A percentile compares a stretch with the other conserved stretches of the same genome.
These are phyloP conservation scores for Hippocampus comes DNA, from an alignment of 2,113 vertebrate genomes.

Conservation along the genomic window DNA sequence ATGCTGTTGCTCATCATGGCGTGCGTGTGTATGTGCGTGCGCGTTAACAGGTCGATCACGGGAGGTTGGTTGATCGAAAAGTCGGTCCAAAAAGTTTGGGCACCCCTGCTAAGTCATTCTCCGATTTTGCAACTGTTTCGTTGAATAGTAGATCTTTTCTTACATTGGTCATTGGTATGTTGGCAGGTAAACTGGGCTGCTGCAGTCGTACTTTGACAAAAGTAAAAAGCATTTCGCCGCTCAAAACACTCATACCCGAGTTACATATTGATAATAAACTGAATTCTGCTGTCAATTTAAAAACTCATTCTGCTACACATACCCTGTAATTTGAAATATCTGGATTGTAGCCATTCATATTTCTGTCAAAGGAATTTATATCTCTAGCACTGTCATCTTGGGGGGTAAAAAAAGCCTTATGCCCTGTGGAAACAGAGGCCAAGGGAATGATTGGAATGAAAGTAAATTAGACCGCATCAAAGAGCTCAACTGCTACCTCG, in stretches of 20 bases:
- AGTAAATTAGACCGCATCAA: conserved; percentile 1
- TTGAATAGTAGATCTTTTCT: conserved; percentile 14
- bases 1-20: too few species aligned
- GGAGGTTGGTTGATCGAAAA: too few species aligned
- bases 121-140: background rate
- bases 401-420: conserved; percentile 29
- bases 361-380: conserved; percentile 43
- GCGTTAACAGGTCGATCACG: too few species aligned
- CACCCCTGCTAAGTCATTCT: conserved; percentile 7
- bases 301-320: conserved; percentile 21
- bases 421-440: conserved; percentile 2
- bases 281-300: conserved; percentile 28
- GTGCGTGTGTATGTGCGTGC: too few species aligned
- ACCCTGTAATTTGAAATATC: conserved; percentile 42
- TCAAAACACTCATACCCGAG: background rate
- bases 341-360: conserved; percentile 18
- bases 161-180: background rate
- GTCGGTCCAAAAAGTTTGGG: too few species aligned
- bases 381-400: conserved; percentile 27
- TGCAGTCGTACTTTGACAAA: background rate
- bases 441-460: conserved; percentile 17
- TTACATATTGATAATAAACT: conserved; percentile 22
- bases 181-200: background rate
- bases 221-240: conserved; percentile 2
- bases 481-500: conserved; percentile 20